These are phyloP conservation scores for Ictalurus furcatus DNA, from an alignment of 2,113 vertebrate species.

Conservation along the genomic window DNA sequence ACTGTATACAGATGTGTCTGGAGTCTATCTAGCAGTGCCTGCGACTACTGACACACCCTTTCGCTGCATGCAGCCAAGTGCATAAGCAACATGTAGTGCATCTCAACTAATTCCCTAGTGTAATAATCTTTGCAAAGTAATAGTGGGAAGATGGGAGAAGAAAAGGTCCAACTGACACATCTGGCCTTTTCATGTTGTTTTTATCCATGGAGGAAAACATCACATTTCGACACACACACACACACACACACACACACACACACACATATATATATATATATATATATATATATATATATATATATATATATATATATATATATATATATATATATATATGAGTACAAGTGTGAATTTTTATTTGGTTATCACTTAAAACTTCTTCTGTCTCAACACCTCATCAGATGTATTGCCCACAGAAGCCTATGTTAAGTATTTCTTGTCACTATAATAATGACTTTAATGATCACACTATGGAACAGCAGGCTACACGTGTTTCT, in stretches of 20 bases:
- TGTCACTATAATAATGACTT: slow-evolving; percentile 2
- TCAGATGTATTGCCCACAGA: slow-evolving; percentile 20
- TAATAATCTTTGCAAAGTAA: neutral
- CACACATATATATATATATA: too few relatives aligned
- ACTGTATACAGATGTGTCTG: neutral
- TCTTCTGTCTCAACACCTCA: neutral
- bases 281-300: too few relatives aligned
- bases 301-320: too few relatives aligned
- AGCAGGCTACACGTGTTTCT: slow-evolving; percentile 65
- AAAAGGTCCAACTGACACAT: neutral
- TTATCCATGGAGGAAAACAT: neutral
- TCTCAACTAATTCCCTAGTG: neutral
- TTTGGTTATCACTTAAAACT: neutral
- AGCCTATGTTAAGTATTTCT: slow-evolving; percentile 26
- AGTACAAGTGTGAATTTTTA: neutral
- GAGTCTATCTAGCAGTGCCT: slow-evolving; percentile 4
- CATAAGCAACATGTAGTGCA: neutral
- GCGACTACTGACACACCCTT: neutral
- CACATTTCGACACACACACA: neutral
- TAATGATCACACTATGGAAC: slow-evolving; percentile 15
- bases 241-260: too few relatives aligned
- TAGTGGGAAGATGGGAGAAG: neutral
- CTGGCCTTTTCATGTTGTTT: neutral
- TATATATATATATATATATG: too few relatives aligned
- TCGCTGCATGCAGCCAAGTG: neutral